Conservation (phyloP, 2,888 invertebrate genomes). For the Drosophila mimetica region DNA sequence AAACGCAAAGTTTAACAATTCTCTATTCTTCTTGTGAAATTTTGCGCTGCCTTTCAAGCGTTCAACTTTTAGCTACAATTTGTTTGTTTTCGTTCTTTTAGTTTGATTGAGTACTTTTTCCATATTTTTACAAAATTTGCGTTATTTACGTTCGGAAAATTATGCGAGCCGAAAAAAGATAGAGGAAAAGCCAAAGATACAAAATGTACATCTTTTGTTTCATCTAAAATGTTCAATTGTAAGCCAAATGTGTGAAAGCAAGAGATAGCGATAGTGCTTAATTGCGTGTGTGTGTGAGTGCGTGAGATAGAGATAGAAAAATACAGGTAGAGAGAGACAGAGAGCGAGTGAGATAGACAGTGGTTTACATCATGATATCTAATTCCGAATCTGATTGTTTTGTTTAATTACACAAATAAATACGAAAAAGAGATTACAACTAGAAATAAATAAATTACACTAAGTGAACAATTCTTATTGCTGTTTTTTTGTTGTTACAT, state of each 20-base stretch:
- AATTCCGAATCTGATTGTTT: conserved; percentile 59
- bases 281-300: conserved; percentile 30
- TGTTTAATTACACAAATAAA: conserved; percentile 60
- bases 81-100: conserved; percentile 31
- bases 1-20: conserved; percentile 73
- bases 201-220: conserved; percentile 19
- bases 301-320: conserved; percentile 51
- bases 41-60: conserved; percentile 75
- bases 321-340: conserved; percentile 47
- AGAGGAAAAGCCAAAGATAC: conserved; percentile 27
- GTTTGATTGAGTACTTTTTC: conserved; percentile 5
- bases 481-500: conserved; percentile 50
- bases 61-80: conserved; percentile 80
- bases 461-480: conserved; percentile 68
- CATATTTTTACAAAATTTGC: conserved; percentile 62
- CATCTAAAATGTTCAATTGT: conserved; percentile 60
- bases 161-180: conserved; percentile 62
- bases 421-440: conserved; percentile 63
- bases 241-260: conserved; percentile 76
- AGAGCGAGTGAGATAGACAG: conserved; percentile 36
- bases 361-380: conserved; percentile 48
- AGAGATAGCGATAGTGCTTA: conserved; percentile 53
- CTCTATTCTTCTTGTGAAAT: conserved; percentile 46
- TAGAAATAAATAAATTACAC: conserved; percentile 79
- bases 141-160: conserved; percentile 76